Base-by-base conservation (phyloP, 2,888 invertebrate species). In the Scotopteryx bipunctaria region DNA sequence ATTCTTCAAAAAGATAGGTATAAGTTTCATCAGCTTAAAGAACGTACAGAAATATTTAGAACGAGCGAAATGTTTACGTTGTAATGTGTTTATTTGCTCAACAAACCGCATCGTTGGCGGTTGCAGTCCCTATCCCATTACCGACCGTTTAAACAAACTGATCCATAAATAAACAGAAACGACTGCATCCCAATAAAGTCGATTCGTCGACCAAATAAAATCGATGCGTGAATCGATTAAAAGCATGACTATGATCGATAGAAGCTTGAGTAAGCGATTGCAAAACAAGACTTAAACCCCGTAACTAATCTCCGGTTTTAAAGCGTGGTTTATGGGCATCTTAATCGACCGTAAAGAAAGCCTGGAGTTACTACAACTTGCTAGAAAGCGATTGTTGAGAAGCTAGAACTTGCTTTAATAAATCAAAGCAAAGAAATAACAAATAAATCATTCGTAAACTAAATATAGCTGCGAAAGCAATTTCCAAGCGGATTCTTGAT, bases 271-370 rank as follows among this genome's bases (percentile, higher is more conserved):
- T 69, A 60, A 11, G 31, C 74, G 73, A 79, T 83, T 71, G 71
- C 69, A 65, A 77, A 70, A 76, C 68, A 60, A 64, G 69, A 62
- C 14, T 69, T 71, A 67, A 77, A 69, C 64, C 67, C 74, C 79
- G 80, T 71, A 81, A 83, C 83, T 69, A 78, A 83, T 82, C 73
- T 70, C 72, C 75, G 72, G 71, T 62, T 61, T 67, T 57, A 69
- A 70, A 64, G 64, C 58, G 61, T 59, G 58, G 64, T 71, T 71
- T 75, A 73, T 69, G 63, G 55, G 47, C 56, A 45, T 49, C 31
- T 37, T 68, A 70, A 73, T 75, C 57, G 56, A 64, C 70, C 72
- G 61, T 74, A 67, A 70, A 71, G 55, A 55, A 58, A 51, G 37
- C 17, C 11, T 53, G 49, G 56, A 60, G 55, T 59, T 59, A 57